These are phyloP conservation scores for Scaptomyza reducta DNA, from an alignment of 2,888 invertebrate species.

Conservation along the genomic window DNA sequence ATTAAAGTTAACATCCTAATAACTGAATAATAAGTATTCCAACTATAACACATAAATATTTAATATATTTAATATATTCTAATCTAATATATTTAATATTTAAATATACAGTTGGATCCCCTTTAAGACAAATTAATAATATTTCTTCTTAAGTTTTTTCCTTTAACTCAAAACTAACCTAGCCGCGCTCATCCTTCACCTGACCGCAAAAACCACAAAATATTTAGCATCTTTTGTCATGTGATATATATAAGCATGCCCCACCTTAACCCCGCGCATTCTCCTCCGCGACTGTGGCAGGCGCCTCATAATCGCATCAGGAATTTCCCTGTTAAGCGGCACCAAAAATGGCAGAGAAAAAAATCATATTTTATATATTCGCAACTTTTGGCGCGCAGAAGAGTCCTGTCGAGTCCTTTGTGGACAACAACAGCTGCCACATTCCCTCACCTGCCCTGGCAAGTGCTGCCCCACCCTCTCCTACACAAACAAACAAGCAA, in stretches of 20 bases:
- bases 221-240: conserved; percentile 42
- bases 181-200: conserved; percentile 20
- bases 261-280: not conserved
- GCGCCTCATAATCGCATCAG: conserved; percentile 76
- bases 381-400: conserved; percentile 71
- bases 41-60: too few species aligned
- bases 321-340: conserved; percentile 71
- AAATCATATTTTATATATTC: conserved; percentile 27
- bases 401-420: conserved; percentile 55
- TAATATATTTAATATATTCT: too few species aligned
- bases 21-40: too few species aligned
- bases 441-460: conserved; percentile 9
- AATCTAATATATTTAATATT: too few species aligned
- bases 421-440: conserved; percentile 63
- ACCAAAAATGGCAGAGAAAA: conserved; percentile 26
- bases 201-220: conserved; percentile 49
- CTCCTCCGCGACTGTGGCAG: conserved; percentile 31
- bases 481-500: conserved; percentile 73
- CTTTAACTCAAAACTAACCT: not conserved
- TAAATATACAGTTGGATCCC: too few species aligned
- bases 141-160: not conserved
- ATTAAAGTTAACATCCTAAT: too few species aligned
- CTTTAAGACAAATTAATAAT: too few species aligned
- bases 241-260: conserved; percentile 27
- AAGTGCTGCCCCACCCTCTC: not conserved